Evolutionary conservation across 1,140 invertebrate species (phyloP), one percentile per base, ranked within the genome.

Genomic region (Nebria ingens): DNA sequence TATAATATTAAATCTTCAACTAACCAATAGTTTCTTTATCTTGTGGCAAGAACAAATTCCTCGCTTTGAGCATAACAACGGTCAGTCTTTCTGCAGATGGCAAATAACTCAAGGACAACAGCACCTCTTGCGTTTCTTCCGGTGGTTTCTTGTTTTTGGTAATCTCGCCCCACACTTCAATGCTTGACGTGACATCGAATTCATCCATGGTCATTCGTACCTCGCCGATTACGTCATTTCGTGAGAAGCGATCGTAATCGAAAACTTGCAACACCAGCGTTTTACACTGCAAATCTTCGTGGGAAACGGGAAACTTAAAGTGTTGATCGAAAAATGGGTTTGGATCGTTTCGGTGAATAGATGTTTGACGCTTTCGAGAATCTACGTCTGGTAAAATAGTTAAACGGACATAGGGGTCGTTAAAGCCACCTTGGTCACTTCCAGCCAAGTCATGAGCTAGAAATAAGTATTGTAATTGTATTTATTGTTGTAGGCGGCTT

Each of bases 51-150:
- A 85, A 80, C 29, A 93, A 72, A 72, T 93, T 93, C 58, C 87
- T 78, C 0, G 89, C 90, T 70, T 91, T 91, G 62, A 90, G 76
- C 1, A 93, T 78, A 1, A 89, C 84, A 1, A 92, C 84, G 0
- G 89, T 92, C 1, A 93, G 73, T 52, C 89, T 76, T 68, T 92
- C 89, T 15, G 91, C 89, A 52, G 88, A 90, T 1, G 89, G 89
- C 40, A 93, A 72, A 67, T 91, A 93, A 55, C 86, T 91, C 2
- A 93, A 71, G 2, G 89, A 91, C 34, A 92, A 73, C 52, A 92
- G 72, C 17, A 93, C 71, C 65, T 93, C 89, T 56, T 89, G 87
- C 40, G 83, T 73, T 65, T 89, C 86, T 65, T 88, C 86, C 6
- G 82, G 85, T 4, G 86, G 86, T 64, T 86, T 84, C 59, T 82